phyloP scores from a whole-genome alignment of 1,140 invertebrate species.

The Kradibia gibbosae region DNA sequence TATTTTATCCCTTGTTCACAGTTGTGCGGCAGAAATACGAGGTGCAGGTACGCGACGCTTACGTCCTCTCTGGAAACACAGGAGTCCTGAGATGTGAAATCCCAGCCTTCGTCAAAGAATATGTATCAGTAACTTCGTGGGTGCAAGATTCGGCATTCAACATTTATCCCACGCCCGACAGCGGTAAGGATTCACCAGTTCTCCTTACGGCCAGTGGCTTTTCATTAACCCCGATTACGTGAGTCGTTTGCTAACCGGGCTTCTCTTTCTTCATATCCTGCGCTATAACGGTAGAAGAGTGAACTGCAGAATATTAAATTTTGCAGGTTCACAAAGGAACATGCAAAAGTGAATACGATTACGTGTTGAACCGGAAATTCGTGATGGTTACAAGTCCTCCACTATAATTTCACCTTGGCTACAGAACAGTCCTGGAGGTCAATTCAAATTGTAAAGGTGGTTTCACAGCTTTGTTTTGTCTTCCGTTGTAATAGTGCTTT shows the following conservation, averaged over 20 bases:
- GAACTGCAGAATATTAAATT: slow-evolving; percentile 38
- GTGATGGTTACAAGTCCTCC: neutral
- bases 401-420: too few species aligned
- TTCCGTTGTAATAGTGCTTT: too few species aligned
- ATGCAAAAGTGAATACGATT: neutral
- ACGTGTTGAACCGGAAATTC: too few species aligned
- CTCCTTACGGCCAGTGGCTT: neutral
- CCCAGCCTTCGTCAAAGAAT: slow-evolving; percentile 88
- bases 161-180: slow-evolving; percentile 85
- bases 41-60: slow-evolving; percentile 89
- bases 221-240: slow-evolving; percentile 30
- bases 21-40: slow-evolving; percentile 90
- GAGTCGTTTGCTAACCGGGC: neutral
- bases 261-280: neutral
- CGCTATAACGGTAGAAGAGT: too few species aligned
- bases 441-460: too few species aligned
- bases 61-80: slow-evolving; percentile 90
- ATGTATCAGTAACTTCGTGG: slow-evolving; percentile 92
- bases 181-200: slow-evolving; percentile 75
- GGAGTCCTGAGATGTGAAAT: slow-evolving; percentile 90
- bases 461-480: too few species aligned
- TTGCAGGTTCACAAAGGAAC: neutral
- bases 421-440: too few species aligned
- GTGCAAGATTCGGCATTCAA: slow-evolving; percentile 85
- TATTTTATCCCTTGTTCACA: too few species aligned